A percentile compares a stretch with the other conserved stretches of the same genome.
Conservation (phyloP, 2,888 invertebrate genomes). For the Steinernema carpocapsae region DNA sequence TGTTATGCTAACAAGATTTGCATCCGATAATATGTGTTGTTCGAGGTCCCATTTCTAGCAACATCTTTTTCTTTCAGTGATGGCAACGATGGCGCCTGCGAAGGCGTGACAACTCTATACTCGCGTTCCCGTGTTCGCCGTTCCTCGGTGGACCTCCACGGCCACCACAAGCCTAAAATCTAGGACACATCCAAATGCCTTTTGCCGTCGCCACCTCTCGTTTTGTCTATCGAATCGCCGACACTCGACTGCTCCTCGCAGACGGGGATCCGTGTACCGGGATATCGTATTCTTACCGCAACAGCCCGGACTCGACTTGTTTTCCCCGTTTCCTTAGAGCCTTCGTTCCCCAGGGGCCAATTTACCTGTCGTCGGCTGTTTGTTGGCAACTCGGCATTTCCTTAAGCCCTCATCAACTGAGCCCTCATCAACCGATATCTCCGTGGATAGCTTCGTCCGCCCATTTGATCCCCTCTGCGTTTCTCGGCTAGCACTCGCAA, state of each 20-base stretch:
- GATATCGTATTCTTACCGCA: constrained; percentile 8
- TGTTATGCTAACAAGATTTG: constrained; percentile 35
- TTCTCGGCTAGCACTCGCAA: background rate
- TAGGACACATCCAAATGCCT: background rate
- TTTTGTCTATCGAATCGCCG: too few species aligned
- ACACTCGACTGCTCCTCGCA: too few species aligned
- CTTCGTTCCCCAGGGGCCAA: constrained; percentile 18
- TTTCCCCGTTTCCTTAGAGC: background rate
- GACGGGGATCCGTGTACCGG: too few species aligned
- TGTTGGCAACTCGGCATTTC: background rate
- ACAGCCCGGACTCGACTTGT: too few species aligned
- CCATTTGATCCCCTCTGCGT: background rate
- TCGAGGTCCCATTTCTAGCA: constrained; percentile 33
- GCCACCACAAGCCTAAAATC: constrained; percentile 19
- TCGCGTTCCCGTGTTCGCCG: background rate
- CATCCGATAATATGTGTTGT: constrained; percentile 35
- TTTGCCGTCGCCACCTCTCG: background rate
- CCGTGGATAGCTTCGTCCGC: background rate
- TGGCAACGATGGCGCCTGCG: constrained; percentile 16
- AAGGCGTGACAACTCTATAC: constrained; percentile 29
- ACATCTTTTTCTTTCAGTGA: constrained; percentile 32
- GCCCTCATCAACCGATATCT: too few species aligned
- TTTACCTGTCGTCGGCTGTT: constrained; percentile 13
- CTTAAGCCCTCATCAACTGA: background rate
- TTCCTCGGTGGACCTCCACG: constrained; percentile 24